Conservation (phyloP, 2,113 vertebrate species). For the Cygnus buccinator region DNA sequence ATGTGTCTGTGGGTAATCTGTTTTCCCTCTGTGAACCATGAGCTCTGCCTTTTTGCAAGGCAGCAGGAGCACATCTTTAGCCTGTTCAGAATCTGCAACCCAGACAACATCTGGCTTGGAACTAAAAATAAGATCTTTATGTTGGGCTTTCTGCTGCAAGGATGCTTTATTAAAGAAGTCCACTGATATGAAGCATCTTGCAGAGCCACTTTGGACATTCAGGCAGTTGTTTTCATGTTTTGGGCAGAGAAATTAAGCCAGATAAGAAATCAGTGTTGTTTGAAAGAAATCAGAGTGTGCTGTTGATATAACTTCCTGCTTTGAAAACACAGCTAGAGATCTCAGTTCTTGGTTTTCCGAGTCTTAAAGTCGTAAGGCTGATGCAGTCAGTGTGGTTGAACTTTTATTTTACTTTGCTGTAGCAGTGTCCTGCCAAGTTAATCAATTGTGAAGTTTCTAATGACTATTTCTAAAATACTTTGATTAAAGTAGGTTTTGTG, state of each 20-base stretch:
- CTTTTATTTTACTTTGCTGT: not conserved
- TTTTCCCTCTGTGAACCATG: not conserved
- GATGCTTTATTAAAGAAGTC: not conserved
- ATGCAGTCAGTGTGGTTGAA: not conserved
- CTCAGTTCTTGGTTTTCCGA: not conserved
- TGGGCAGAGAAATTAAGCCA: not conserved
- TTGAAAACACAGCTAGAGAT: not conserved
- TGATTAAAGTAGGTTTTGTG: not conserved
- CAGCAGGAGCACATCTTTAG: not conserved
- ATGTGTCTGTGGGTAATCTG: fast-evolving
- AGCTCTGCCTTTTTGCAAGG: not conserved
- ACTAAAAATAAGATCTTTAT: not conserved
- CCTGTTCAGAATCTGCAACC: not conserved
- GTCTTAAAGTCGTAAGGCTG: not conserved
- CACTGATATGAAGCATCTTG: not conserved
- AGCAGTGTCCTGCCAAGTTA: not conserved
- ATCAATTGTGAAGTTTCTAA: not conserved
- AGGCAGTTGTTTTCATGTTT: not conserved
- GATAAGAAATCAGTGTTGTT: not conserved
- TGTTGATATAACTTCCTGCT: not conserved
- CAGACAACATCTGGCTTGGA: not conserved
- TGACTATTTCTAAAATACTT: not conserved
- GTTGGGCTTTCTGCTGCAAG: not conserved
- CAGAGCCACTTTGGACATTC: not conserved
- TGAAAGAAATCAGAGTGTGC: not conserved